Evolutionary conservation across 2,113 vertebrate genomes (phyloP).

Genomic region (Oryzias javanicus): DNA sequence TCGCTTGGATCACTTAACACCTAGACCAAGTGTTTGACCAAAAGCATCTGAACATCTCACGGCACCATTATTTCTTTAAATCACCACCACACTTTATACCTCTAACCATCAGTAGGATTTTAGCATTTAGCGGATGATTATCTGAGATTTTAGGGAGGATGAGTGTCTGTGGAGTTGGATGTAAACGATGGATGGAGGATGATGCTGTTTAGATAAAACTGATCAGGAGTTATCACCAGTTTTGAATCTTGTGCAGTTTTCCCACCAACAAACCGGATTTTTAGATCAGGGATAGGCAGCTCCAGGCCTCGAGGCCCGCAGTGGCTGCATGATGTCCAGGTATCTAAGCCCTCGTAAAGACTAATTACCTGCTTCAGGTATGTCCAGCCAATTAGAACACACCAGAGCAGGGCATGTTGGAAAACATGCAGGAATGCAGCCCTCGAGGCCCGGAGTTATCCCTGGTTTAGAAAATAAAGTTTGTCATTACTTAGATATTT

Average conservation of each 20-base stretch:
- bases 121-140: slow-evolving; percentile 51
- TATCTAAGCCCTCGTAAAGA: too few species aligned
- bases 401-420: too few species aligned
- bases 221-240: slow-evolving; percentile 49
- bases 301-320: too few species aligned
- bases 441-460: too few species aligned
- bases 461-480: neutral
- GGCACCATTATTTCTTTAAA: slow-evolving; percentile 20
- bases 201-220: slow-evolving; percentile 53
- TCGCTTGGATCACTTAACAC: neutral
- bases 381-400: too few species aligned
- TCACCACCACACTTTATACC: slow-evolving; percentile 36
- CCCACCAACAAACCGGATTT: slow-evolving; percentile 8
- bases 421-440: too few species aligned
- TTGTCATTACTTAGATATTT: neutral
- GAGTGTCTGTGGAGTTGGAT: slow-evolving; percentile 26
- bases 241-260: slow-evolving; percentile 69
- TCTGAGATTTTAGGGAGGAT: slow-evolving; percentile 37
- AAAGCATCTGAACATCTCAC: slow-evolving; percentile 34
- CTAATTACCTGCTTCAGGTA: too few species aligned
- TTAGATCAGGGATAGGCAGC: too few species aligned
- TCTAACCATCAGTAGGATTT: slow-evolving; percentile 55
- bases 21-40: neutral
- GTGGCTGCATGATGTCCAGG: too few species aligned
- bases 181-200: slow-evolving; percentile 37